These are phyloP conservation scores for Lutjanus erythropterus DNA, from an alignment of 2,113 vertebrate species.

Conservation along the genomic window DNA sequence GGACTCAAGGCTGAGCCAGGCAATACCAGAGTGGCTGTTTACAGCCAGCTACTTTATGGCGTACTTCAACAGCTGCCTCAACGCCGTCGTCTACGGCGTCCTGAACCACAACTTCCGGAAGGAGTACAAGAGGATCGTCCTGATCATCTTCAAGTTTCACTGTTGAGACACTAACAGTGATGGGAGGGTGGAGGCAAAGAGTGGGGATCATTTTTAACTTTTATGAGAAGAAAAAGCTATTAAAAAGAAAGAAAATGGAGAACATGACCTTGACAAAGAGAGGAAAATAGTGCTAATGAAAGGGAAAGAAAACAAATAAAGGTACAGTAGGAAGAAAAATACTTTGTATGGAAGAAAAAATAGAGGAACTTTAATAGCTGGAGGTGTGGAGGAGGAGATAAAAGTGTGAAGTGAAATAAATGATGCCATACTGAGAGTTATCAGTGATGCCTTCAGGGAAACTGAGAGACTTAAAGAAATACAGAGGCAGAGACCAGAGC, in stretches of 20 bases:
- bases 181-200: background rate
- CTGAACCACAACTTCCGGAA: conserved; percentile 89
- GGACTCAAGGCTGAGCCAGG: conserved; percentile 76
- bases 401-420: conserved; percentile 43
- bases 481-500: conserved; percentile 8
- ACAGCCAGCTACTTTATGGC: conserved; percentile 90
- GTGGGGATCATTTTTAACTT: background rate
- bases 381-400: conserved; percentile 17
- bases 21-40: conserved; percentile 88
- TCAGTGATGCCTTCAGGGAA: conserved; percentile 67
- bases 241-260: conserved; percentile 18
- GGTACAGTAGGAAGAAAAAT: background rate
- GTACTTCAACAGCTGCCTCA: conserved; percentile 90
- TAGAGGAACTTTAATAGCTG: conserved; percentile 15
- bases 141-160: conserved; percentile 83
- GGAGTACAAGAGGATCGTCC: conserved; percentile 88
- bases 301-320: conserved; percentile 20
- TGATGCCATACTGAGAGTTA: conserved; percentile 43
- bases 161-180: conserved; percentile 68
- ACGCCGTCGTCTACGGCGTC: conserved; percentile 87
- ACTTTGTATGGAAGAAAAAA: conserved; percentile 39
- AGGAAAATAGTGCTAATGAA: conserved; percentile 22
- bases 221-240: background rate
- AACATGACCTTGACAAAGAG: conserved; percentile 8
- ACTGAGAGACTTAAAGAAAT: conserved; percentile 25